Percentiles rank a stretch among this genome's conserved stretches.
phyloP scores from a whole-genome alignment of 2,113 vertebrate species.

The Turdus rufiventris region DNA sequence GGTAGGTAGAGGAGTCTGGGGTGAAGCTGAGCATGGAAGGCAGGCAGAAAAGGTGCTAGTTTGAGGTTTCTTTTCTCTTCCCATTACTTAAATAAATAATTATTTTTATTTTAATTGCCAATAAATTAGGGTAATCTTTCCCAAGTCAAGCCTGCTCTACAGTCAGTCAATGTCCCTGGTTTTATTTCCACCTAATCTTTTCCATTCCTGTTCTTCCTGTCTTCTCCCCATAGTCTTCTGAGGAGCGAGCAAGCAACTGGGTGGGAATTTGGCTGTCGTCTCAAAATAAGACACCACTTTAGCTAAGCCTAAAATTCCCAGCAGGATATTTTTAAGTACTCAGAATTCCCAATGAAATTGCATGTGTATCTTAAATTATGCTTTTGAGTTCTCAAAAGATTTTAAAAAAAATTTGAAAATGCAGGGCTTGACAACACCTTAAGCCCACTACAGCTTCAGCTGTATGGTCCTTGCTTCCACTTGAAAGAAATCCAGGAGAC shows the following conservation, averaged over 20 bases:
- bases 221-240: background rate
- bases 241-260: background rate
- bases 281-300: background rate
- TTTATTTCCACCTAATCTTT: background rate
- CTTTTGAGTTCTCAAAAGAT: background rate
- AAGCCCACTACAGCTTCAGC: background rate
- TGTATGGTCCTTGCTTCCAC: background rate
- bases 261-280: background rate
- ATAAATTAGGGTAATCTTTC: background rate
- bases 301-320: background rate
- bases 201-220: background rate
- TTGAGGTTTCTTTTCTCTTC: background rate
- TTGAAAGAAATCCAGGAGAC: background rate
- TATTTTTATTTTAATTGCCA: background rate
- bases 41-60: background rate
- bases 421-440: background rate
- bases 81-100: background rate
- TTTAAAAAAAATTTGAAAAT: background rate
- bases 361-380: background rate
- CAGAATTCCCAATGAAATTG: background rate
- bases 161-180: background rate
- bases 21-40: rapidly evolving
- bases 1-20: background rate
- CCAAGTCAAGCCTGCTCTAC: background rate
- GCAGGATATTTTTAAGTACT: background rate